phyloP scores from a whole-genome alignment of 2,888 invertebrate species.

The Eurytoma californica region DNA sequence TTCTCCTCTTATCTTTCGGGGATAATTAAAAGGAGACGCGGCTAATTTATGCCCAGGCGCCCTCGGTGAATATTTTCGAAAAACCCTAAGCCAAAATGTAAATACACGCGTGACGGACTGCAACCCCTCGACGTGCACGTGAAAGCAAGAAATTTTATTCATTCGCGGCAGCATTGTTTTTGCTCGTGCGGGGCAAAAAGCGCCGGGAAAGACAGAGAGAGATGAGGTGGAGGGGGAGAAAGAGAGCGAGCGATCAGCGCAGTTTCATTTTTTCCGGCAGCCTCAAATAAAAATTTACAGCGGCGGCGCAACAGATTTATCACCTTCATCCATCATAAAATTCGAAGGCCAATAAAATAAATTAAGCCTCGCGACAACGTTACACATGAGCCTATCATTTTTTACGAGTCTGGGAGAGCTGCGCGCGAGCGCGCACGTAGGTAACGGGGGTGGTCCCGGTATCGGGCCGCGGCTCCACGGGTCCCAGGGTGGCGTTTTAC shows the following conservation, averaged over 20 bases:
- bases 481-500: constrained; percentile 66
- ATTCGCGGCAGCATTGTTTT: constrained; percentile 24
- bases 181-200: neutral
- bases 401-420: too few species aligned
- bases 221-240: too few species aligned
- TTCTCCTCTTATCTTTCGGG: too few species aligned
- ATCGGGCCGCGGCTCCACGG: constrained; percentile 42
- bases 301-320: constrained; percentile 50
- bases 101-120: too few species aligned
- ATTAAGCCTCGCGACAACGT: constrained; percentile 50
- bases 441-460: constrained; percentile 37
- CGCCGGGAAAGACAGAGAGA: too few species aligned
- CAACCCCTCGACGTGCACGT: too few species aligned
- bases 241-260: neutral
- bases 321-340: constrained; percentile 57
- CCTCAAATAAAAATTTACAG: constrained; percentile 54
- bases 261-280: constrained; percentile 33
- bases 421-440: too few species aligned
- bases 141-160: too few species aligned
- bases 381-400: constrained; percentile 19
- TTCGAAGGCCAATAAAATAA: constrained; percentile 54
- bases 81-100: too few species aligned
- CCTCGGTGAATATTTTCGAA: too few species aligned
- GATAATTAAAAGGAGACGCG: too few species aligned
- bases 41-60: too few species aligned